Conservation (phyloP, 2,888 invertebrate species). For the Dromius quadrimaculatus region DNA sequence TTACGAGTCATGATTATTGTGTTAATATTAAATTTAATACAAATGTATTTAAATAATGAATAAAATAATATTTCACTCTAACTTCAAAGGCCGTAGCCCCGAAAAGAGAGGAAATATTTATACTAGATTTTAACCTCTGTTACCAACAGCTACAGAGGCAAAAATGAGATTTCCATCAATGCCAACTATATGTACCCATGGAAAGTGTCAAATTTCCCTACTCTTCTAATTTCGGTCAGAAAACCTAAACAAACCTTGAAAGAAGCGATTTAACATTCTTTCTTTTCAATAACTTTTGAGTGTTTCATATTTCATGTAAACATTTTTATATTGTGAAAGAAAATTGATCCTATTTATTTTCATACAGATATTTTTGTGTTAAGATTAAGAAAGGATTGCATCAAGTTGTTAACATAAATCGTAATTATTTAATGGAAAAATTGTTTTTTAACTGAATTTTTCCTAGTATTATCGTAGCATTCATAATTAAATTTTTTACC, state of each 20-base stretch:
- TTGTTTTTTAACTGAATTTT: too few species aligned
- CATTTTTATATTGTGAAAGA: too few species aligned
- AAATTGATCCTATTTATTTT: too few species aligned
- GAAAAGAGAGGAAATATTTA: slow-evolving; percentile 51
- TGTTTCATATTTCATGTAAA: too few species aligned
- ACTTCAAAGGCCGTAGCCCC: slow-evolving; percentile 64
- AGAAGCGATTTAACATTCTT: too few species aligned
- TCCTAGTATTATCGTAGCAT: too few species aligned
- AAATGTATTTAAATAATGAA: slow-evolving; percentile 53
- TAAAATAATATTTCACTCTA: slow-evolving; percentile 58
- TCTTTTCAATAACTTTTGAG: too few species aligned
- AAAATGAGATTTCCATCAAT: slow-evolving; percentile 15
- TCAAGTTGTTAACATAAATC: too few species aligned
- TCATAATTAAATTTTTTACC: too few species aligned
- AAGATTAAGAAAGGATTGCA: too few species aligned
- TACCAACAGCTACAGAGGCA: slow-evolving; percentile 14
- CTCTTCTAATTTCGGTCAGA: neutral
- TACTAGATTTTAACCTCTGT: slow-evolving; percentile 36
- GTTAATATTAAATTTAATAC: slow-evolving; percentile 44
- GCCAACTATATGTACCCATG: slow-evolving; percentile 6
- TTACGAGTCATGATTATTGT: slow-evolving; percentile 64
- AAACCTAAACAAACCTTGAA: neutral
- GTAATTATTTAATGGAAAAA: too few species aligned
- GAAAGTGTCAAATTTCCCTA: neutral
- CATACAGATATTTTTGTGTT: too few species aligned